These are phyloP conservation scores for Oscheius onirici DNA, from an alignment of 2,888 invertebrate species.

Conservation along the genomic window DNA sequence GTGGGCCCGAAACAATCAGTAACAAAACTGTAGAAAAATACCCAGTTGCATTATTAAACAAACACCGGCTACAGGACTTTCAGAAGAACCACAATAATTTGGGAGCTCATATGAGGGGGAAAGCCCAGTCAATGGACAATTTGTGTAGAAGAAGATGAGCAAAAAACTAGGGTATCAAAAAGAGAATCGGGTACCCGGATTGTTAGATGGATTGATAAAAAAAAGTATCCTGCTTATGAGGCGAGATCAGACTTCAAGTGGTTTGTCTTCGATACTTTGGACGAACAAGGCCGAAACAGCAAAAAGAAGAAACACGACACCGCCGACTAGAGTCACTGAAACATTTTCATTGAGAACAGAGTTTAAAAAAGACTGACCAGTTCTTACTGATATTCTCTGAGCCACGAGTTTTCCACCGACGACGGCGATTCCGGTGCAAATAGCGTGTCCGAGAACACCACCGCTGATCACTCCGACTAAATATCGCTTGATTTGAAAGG, in stretches of 20 bases:
- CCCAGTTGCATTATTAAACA: no score
- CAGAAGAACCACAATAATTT: no score
- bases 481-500: conserved; percentile 7
- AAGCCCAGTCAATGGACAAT: no score
- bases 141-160: no score
- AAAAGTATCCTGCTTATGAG: background rate
- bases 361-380: conserved; percentile 78
- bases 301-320: conserved; percentile 91
- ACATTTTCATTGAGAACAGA: background rate
- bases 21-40: no score
- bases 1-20: no score
- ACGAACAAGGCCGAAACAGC: conserved; percentile 90
- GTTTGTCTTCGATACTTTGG: conserved; percentile 72
- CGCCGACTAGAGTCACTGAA: conserved; percentile 92
- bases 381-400: conserved; percentile 94
- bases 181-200: background rate
- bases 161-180: no score
- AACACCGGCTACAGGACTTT: no score
- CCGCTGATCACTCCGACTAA: conserved; percentile 88
- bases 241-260: conserved; percentile 16
- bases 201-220: background rate
- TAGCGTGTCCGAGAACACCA: conserved; percentile 89
- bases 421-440: conserved; percentile 96
- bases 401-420: conserved; percentile 95
- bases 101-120: no score